A percentile compares a stretch with the other conserved stretches of the same genome.
These are phyloP conservation scores for Bombus impatiens DNA, from an alignment of 1,140 invertebrate genomes.

Conservation along the genomic window DNA sequence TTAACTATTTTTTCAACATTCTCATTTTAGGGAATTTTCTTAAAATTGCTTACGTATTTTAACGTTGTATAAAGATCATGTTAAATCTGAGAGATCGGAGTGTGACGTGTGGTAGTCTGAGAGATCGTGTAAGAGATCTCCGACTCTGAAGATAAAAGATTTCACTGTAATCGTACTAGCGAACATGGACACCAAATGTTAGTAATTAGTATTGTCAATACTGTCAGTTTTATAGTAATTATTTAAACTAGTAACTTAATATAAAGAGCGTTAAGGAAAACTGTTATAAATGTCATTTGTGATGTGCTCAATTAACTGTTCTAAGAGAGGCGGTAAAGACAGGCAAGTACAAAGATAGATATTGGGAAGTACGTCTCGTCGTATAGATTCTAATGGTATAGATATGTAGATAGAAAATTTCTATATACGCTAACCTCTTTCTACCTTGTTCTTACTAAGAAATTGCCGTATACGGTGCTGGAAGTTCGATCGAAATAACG, in stretches of 20 bases:
- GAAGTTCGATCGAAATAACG: conserved; percentile 32
- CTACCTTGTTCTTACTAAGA: conserved; percentile 1
- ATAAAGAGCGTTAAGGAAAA: neutral
- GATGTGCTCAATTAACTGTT: neutral
- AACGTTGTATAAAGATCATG: too few species aligned
- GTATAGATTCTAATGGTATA: neutral
- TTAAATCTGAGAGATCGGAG: too few species aligned
- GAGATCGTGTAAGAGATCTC: too few species aligned
- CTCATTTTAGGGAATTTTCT: too few species aligned
- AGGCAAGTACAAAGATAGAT: neutral
- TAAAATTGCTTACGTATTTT: too few species aligned
- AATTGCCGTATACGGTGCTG: neutral
- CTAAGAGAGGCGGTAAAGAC: neutral
- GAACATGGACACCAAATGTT: too few species aligned
- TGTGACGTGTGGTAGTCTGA: too few species aligned
- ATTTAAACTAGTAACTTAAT: neutral
- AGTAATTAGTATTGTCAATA: too few species aligned
- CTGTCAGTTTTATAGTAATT: too few species aligned
- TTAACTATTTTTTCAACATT: too few species aligned
- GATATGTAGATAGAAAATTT: conserved; percentile 12
- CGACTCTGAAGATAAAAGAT: too few species aligned
- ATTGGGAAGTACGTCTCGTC: neutral
- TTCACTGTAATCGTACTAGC: too few species aligned
- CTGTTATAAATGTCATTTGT: neutral
- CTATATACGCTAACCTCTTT: conserved; percentile 29